Evolutionary conservation across 2,888 invertebrate species (phyloP).

Genomic region (Electrophaes corylata): DNA sequence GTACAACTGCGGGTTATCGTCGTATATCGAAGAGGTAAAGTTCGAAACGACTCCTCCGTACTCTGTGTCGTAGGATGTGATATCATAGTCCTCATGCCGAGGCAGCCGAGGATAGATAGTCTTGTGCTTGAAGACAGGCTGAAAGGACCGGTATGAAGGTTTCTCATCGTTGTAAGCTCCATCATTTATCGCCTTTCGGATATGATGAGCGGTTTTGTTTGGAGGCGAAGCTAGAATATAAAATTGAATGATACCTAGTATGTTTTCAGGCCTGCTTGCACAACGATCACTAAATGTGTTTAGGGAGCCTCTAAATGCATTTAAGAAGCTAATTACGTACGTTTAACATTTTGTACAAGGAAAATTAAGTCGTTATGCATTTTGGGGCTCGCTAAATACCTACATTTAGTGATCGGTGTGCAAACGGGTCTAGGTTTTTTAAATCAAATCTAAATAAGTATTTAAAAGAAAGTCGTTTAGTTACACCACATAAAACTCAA

Average conservation of each 20-base stretch:
- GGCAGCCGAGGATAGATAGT: conserved; percentile 64
- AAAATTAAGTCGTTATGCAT: too few relatives aligned
- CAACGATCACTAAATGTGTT: too few relatives aligned
- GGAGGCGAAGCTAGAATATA: conserved; percentile 58
- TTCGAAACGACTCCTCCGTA: conserved; percentile 79
- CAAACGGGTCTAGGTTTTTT: too few relatives aligned
- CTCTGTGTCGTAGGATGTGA: conserved; percentile 74
- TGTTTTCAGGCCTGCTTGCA: too few relatives aligned
- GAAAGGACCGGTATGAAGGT: conserved; percentile 69
- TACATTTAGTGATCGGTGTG: too few relatives aligned
- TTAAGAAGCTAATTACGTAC: too few relatives aligned
- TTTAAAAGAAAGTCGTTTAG: too few relatives aligned
- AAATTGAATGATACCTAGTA: neutral
- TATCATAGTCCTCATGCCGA: conserved; percentile 71
- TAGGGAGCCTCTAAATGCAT: too few relatives aligned
- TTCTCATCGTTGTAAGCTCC: conserved; percentile 64
- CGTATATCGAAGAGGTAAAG: conserved; percentile 79
- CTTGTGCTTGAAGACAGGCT: conserved; percentile 71
- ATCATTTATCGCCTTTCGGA: conserved; percentile 58
- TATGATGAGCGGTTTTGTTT: conserved; percentile 66
- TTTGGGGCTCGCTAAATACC: too few relatives aligned
- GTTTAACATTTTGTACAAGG: too few relatives aligned
- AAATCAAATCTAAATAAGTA: too few relatives aligned
- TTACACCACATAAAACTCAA: too few relatives aligned
- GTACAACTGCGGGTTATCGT: conserved; percentile 77